These are phyloP conservation scores for Heliconius congener DNA, from an alignment of 1,140 invertebrate species.

Conservation along the genomic window DNA sequence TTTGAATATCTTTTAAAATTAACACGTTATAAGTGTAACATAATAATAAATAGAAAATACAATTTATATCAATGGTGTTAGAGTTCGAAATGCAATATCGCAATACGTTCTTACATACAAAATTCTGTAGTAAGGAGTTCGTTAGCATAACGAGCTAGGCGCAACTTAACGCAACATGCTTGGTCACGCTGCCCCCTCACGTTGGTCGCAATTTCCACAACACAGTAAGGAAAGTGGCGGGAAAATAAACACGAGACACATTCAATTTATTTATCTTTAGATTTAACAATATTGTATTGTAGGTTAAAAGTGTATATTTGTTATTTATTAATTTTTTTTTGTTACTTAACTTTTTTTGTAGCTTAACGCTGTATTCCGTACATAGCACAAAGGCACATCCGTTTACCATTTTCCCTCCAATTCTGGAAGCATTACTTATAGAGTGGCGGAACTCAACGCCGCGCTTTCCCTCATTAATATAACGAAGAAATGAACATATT, in stretches of 20 bases:
- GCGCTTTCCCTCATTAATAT: too few species aligned
- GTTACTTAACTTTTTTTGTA: too few species aligned
- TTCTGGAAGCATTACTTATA: too few species aligned
- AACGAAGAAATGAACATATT: too few species aligned
- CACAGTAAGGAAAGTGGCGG: slow-evolving; percentile 63
- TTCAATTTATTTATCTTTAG: slow-evolving; percentile 30
- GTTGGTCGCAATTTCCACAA: slow-evolving; percentile 73
- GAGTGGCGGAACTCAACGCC: too few species aligned
- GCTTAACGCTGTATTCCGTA: too few species aligned
- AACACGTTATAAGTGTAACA: slow-evolving; percentile 31
- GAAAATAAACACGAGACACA: slow-evolving; percentile 36
- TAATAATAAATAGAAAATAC: slow-evolving; percentile 18
- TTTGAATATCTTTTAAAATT: slow-evolving; percentile 11
- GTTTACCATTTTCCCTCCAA: too few species aligned
- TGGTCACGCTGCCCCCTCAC: slow-evolving; percentile 76
- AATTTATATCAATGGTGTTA: slow-evolving; percentile 26
- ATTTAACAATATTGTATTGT: neutral
- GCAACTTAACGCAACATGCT: slow-evolving; percentile 78
- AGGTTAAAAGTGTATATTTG: neutral
- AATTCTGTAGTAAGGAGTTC: slow-evolving; percentile 47
- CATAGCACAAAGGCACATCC: too few species aligned
- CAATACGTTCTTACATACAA: slow-evolving; percentile 12
- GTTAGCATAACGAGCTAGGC: slow-evolving; percentile 77
- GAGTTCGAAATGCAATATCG: slow-evolving; percentile 30
- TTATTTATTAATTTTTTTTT: neutral